Evolutionary conservation across 2,113 vertebrate species (phyloP), one percentile per base, ranked within the genome.

Genomic region (Dicaeum eximium): DNA sequence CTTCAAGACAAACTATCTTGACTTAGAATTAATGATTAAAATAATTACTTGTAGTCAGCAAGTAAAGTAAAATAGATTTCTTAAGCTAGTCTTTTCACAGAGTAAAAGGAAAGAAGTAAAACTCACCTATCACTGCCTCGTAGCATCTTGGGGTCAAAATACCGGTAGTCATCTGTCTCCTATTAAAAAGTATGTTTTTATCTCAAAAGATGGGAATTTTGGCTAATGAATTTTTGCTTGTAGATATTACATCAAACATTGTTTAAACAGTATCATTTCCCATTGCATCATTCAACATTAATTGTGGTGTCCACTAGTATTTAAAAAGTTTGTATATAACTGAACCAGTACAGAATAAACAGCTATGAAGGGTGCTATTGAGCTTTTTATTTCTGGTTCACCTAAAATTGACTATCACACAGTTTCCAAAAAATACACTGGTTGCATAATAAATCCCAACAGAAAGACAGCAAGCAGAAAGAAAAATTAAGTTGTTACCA

Each of bases 111-210:
- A 86, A 78, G 40, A 77, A 71, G 31, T 21, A 89, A 90, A 88
- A 89, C 65, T 86, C 97, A 99, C 99, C 99, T 99, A 95, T 99
- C 99, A 78, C 98, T 99, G 95, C 99, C 99, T 78, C 99, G 98
- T 10, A 99, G 97, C 99, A 99, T 99, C 98, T 99, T 99, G 54
- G 99, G 99, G 97, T 99, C 99, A 95, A 99, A 99, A 96, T 99
- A 99, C 79, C 99, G 98, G 95, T 99, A 99, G 87, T 99, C 99
- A 92, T 99, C 99, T 3, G 99, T 99, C 95, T 99, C 99, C 99
- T 99, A 95, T 78, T 95, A 90, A 95, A 96, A 94, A 94, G 86
- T 12, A 31, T 5, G 27, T 37, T 81, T 95, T 88, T 47, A 82
- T 38, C 24, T 92, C 66, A 94, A 74, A 93, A 72, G 30, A 58